Base-by-base conservation (phyloP, 1,140 invertebrate species). In the Manduca sexta region DNA sequence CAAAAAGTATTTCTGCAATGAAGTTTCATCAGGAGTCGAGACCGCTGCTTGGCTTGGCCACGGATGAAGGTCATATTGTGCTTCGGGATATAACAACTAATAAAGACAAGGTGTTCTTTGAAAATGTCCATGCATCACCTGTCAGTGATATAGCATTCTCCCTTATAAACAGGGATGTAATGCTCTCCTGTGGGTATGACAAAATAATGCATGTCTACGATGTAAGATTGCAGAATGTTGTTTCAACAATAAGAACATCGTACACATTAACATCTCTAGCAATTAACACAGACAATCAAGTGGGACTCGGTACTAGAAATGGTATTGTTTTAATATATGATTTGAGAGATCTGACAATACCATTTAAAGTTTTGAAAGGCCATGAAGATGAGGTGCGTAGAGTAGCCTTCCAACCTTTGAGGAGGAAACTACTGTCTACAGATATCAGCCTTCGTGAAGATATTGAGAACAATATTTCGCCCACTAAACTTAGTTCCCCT, bases 171-270 rank as follows among this genome's bases (percentile, higher is more conserved):
- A 77, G 73, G 63, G 81, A 86, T 68, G 80, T 87, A 1, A 60
- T 87, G 58, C 39, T 84, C 1, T 86, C 86, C 1, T 64, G 74
- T 67, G 82, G 84, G 0, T 86, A 70, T 64, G 86, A 87, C 59
- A 86, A 84, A 66, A 65, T 77, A 30, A 73, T 85, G 62, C 69
- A 84, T 69, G 64, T 86, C 0, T 86, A 86, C 63, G 86, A 87
- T 56, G 64, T 81, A 31, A 69, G 79, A 62, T 50, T 84, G 37
- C 74, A 83, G 64, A 77, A 77, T 62, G 69, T 84, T 48, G 81
- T 86, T 3, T 76, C 75, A 4, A 80, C 81, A 3, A 69, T 83
- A n/a, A 67, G 62, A 39, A 84, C 84, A 8, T 59, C 77, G 41
- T 69, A 74, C 46, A 75, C 73, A 18, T 56, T 87, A 11, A 82